These are phyloP conservation scores for Macrostomum lignano DNA, from an alignment of 1,140 invertebrate species.

Conservation along the genomic window DNA sequence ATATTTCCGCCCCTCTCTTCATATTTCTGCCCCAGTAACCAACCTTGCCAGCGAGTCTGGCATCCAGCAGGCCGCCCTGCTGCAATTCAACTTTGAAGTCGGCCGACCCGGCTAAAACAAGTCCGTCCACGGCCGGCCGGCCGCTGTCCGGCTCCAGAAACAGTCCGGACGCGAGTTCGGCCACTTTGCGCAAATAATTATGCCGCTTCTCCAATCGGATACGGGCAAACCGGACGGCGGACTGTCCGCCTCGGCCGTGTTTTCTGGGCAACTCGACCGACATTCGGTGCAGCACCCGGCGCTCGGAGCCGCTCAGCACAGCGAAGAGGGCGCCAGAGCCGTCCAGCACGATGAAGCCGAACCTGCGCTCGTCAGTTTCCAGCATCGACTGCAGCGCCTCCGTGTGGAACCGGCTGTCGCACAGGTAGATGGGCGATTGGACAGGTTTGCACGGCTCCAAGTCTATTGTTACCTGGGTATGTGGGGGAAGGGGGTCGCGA, in stretches of 20 bases:
- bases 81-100: too few species aligned
- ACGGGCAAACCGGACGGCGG: slow-evolving; percentile 90
- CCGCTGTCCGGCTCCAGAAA: too few species aligned
- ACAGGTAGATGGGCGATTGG: slow-evolving; percentile 92
- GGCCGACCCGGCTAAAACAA: too few species aligned
- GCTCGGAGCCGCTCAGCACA: slow-evolving; percentile 66
- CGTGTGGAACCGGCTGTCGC: slow-evolving; percentile 69
- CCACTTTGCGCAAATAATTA: slow-evolving; percentile 96
- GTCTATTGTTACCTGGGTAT: too few species aligned
- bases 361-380: slow-evolving; percentile 96
- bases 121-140: too few species aligned
- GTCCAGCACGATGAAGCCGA: slow-evolving; percentile 99
- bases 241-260: slow-evolving; percentile 95
- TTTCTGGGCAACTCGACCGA: slow-evolving; percentile 97
- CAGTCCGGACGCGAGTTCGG: too few species aligned
- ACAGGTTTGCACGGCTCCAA: slow-evolving; percentile 99
- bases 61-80: too few species aligned
- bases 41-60: too few species aligned
- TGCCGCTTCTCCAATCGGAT: slow-evolving; percentile 96
- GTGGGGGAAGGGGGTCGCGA: too few species aligned
- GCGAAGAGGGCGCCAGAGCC: slow-evolving; percentile 96
- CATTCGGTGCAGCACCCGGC: slow-evolving; percentile 89
- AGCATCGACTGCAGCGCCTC: slow-evolving; percentile 69
- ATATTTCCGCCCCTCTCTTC: too few species aligned
- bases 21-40: too few species aligned